Percentiles rank a stretch among this genome's conserved stretches.
These are phyloP conservation scores for Drosophila pandora DNA, from an alignment of 1,140 invertebrate genomes.

Conservation along the genomic window DNA sequence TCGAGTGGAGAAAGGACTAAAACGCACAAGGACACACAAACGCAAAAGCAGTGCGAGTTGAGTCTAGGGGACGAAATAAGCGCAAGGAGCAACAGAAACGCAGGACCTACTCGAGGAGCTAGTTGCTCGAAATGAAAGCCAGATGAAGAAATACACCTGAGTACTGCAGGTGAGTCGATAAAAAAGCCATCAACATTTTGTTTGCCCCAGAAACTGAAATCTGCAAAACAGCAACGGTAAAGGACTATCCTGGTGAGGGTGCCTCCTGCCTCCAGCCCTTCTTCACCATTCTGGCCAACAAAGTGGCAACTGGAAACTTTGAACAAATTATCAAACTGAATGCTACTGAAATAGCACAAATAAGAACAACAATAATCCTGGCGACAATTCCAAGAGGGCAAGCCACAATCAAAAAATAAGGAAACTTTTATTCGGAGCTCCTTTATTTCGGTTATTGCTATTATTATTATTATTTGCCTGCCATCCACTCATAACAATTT, in stretches of 20 bases:
- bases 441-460: slow-evolving; percentile 66
- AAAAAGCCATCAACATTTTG: slow-evolving; percentile 70
- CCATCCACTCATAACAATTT: slow-evolving; percentile 62
- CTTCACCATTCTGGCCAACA: slow-evolving; percentile 17
- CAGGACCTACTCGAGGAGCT: slow-evolving; percentile 36
- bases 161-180: slow-evolving; percentile 64
- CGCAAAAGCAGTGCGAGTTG: background rate
- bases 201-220: slow-evolving; percentile 54
- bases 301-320: slow-evolving; percentile 57
- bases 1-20: slow-evolving; percentile 35
- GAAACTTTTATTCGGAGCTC: slow-evolving; percentile 55
- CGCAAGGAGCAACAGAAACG: background rate
- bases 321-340: slow-evolving; percentile 75
- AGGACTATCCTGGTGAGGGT: background rate
- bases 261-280: background rate
- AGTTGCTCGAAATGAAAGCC: slow-evolving; percentile 44
- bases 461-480: slow-evolving; percentile 76
- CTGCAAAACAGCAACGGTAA: slow-evolving; percentile 39
- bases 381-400: slow-evolving; percentile 60
- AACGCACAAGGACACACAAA: slow-evolving; percentile 15
- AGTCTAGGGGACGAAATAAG: background rate
- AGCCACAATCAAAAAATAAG: slow-evolving; percentile 19
- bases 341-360: slow-evolving; percentile 55
- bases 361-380: slow-evolving; percentile 68
- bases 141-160: slow-evolving; percentile 54